Percentiles rank a stretch among this genome's conserved stretches.
Evolutionary conservation across 2,888 invertebrate species (phyloP).

Genomic region (Galeruca laticollis): DNA sequence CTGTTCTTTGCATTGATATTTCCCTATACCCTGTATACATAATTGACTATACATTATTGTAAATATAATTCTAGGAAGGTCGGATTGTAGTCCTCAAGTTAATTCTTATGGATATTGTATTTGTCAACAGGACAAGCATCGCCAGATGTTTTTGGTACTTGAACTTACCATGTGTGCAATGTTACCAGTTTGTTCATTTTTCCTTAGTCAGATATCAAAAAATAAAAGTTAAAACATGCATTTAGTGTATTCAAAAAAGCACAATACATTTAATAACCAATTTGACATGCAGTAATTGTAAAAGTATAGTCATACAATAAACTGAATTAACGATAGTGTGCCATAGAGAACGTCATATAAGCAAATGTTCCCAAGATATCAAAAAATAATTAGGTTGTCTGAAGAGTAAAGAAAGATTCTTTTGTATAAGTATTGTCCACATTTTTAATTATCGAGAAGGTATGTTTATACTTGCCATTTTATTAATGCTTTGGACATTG

Average conservation of each 20-base stretch:
- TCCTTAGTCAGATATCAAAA: not conserved
- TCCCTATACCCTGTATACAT: not conserved
- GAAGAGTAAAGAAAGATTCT: too few species aligned
- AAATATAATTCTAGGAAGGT: constrained; percentile 6
- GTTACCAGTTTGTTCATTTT: not conserved
- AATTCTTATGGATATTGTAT: not conserved
- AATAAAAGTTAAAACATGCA: not conserved
- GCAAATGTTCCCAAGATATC: too few species aligned
- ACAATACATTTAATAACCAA: not conserved
- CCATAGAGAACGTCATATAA: too few species aligned
- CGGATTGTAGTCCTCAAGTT: constrained; percentile 1
- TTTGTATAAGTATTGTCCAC: too few species aligned
- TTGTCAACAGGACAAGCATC: constrained; percentile 1
- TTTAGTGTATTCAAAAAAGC: not conserved
- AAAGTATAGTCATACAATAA: not conserved
- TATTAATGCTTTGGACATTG: too few species aligned
- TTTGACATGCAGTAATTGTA: not conserved
- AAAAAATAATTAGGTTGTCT: too few species aligned
- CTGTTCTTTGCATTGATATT: not conserved
- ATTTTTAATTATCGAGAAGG: too few species aligned
- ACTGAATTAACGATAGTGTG: too few species aligned
- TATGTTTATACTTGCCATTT: too few species aligned
- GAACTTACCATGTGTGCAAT: constrained; percentile 7
- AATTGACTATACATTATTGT: not conserved
- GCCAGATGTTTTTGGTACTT: constrained; percentile 6